Percentiles rank a stretch among this genome's conserved stretches.
phyloP scores from a whole-genome alignment of 2,797 vertebrate species.

The Microhierax caerulescens region DNA sequence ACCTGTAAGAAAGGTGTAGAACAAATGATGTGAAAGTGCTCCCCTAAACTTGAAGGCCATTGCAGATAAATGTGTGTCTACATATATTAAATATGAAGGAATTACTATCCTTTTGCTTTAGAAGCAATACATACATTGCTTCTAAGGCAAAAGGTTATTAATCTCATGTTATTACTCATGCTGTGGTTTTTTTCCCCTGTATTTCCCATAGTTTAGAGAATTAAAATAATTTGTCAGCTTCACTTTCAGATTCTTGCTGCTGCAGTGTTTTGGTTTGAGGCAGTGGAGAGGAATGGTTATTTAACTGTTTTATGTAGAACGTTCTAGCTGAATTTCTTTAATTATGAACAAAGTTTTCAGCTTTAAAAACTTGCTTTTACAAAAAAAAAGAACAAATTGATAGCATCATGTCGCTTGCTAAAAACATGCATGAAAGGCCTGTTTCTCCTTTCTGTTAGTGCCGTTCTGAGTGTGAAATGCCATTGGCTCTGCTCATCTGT shows the following conservation, averaged over 20 bases:
- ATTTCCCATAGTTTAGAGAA: neutral
- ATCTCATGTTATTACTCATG: neutral
- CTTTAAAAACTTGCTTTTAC: neutral
- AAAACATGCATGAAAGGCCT: neutral
- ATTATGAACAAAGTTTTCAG: neutral
- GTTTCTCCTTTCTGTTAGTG: neutral
- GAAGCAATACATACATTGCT: neutral
- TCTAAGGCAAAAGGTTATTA: neutral
- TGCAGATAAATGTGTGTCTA: neutral
- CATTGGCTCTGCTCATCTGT: neutral
- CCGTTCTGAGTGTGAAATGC: neutral
- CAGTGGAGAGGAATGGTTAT: neutral
- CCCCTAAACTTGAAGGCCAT: neutral
- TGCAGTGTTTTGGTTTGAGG: slow-evolving; percentile 40
- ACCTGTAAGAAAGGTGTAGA: neutral
- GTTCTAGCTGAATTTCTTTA: neutral
- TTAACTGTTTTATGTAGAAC: neutral
- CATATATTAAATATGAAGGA: neutral
- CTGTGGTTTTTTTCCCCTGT: accelerated
- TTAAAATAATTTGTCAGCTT: slow-evolving; percentile 28
- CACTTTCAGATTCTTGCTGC: neutral
- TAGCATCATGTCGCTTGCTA: neutral
- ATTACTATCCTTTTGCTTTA: too few species aligned
- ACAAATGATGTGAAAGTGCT: neutral
- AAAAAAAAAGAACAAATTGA: neutral